Conservation (phyloP, 2,113 vertebrate genomes). For the Microtus richardsoni region DNA sequence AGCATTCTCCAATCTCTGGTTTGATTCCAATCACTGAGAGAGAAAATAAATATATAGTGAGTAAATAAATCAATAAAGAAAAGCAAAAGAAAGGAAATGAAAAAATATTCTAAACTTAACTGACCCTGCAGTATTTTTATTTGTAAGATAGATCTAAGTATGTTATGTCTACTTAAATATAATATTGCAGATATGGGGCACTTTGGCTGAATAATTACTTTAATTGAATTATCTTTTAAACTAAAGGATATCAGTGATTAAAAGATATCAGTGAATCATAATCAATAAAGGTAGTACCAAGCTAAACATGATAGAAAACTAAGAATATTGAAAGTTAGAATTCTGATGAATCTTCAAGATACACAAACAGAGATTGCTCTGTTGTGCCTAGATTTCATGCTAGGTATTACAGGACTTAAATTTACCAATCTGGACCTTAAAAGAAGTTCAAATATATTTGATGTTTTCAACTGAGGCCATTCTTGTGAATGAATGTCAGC, state of each 20-base stretch:
- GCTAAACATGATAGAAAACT: not conserved
- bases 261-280: not conserved
- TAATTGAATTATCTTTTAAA: not conserved
- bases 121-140: not conserved
- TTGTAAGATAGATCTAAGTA: not conserved
- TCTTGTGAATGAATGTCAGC: not conserved
- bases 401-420: not conserved
- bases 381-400: not conserved
- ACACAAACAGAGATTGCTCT: not conserved
- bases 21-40: not conserved
- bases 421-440: not conserved
- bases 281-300: not conserved
- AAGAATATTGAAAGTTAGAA: not conserved
- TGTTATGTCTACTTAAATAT: slow-evolving; percentile 12
- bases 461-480: not conserved
- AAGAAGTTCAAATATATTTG: slow-evolving; percentile 34
- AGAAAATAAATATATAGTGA: not conserved
- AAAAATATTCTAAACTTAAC: not conserved
- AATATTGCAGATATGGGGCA: not conserved
- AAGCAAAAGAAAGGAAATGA: not conserved
- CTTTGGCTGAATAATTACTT: not conserved
- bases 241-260: not conserved
- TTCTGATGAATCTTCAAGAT: not conserved
- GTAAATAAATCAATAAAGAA: not conserved
- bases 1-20: not conserved